phyloP scores from a whole-genome alignment of 2,888 invertebrate species.

The Luffia ferchaultella region DNA sequence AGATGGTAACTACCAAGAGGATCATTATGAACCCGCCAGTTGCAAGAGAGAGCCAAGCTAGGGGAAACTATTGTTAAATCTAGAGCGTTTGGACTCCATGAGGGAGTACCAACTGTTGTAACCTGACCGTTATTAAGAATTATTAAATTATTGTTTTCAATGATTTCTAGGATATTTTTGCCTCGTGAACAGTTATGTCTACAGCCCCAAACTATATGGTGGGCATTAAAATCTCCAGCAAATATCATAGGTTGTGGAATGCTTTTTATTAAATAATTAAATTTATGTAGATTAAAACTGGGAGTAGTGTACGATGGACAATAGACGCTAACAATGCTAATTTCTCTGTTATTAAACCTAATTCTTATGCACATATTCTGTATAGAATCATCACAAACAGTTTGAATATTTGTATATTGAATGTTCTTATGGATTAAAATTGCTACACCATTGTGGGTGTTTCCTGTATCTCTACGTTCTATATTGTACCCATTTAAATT shows the following conservation, averaged over 20 bases:
- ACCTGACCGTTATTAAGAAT: neutral
- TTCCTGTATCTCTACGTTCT: neutral
- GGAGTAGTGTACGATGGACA: conserved; percentile 16
- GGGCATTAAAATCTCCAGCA: no score
- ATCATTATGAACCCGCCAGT: neutral
- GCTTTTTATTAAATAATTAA: neutral
- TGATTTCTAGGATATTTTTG: neutral
- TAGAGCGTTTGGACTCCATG: neutral
- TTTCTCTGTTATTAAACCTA: neutral
- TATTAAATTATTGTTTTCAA: neutral
- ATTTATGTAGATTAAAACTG: neutral
- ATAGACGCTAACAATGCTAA: neutral
- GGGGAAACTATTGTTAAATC: neutral
- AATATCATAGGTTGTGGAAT: neutral
- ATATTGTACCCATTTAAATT: neutral
- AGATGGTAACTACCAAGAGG: neutral
- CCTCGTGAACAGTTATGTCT: neutral
- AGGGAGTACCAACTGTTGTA: neutral
- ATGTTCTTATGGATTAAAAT: neutral
- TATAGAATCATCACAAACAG: neutral
- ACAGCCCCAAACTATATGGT: neutral
- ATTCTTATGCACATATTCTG: neutral
- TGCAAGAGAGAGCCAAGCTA: neutral
- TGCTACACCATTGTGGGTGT: neutral
- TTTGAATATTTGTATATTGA: neutral